Evolutionary conservation across 1,140 invertebrate species (phyloP), one percentile per base, ranked within the genome.

Genomic region (Antheraea mylitta): DNA sequence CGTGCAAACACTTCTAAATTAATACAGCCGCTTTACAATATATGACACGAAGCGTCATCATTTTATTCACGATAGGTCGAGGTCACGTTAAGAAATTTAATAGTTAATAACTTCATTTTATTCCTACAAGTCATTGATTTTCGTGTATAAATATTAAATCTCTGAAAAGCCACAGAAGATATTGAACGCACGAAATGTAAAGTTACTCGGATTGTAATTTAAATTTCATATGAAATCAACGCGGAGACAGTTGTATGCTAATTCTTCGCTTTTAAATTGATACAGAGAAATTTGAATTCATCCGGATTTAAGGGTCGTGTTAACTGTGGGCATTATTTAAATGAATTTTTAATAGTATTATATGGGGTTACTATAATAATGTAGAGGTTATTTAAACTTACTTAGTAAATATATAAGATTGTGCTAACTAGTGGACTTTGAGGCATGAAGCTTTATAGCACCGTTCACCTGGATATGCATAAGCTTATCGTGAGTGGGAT

Each of bases 171-270:
- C 45, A 53, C 45, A 53, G 16, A 61, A 61, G 5, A 61, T 22
- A 22, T 61, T 61, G 10, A 61, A 61, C 19, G 59, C 59, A 22
- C 16, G 37, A 63, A 63, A n/a, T 9, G 11, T 37, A 37, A 63
- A 10, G 11, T 63, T 63, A 63, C 59, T 36, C 9, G 61, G 2
- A 11, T 16, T 65, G 38, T 48, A 18, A 72, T 72, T 72, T 72
- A 68, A 72, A 72, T 72, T 72, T 72, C 67, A 68, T 69, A 72
- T 72, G 63, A 72, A 72, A 72, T 68, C 67, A 68, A 72, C 71
- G 71, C 64, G 64, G 59, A 60, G 61, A 71, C 58, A 72, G 67
- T 58, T 30, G 68, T 42, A 72, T 66, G 71, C 58, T 72, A 72
- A 72, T 72, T 66, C 18, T 64, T 62, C 38, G 58, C 58, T 72